Evolutionary conservation across 2,113 vertebrate species (phyloP).

Genomic region (Cheilinus undulatus): DNA sequence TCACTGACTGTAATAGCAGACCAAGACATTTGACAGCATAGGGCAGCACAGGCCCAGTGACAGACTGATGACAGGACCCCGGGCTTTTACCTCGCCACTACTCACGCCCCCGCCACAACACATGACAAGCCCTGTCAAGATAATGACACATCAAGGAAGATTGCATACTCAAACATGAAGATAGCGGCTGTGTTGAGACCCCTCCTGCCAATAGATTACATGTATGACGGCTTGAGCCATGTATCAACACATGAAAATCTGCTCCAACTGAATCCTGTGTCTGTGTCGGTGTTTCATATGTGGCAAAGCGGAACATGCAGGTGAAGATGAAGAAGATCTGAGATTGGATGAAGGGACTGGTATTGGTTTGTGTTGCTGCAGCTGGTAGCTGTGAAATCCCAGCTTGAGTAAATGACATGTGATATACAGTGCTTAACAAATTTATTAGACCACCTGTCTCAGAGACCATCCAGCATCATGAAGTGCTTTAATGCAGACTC

Average conservation of each 20-base stretch:
- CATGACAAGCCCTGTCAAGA: conserved; percentile 29
- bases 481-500: too few species aligned
- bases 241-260: conserved; percentile 17
- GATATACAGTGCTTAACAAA: too few species aligned
- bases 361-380: conserved; percentile 13
- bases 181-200: conserved; percentile 1
- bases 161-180: conserved; percentile 11
- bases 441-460: too few species aligned
- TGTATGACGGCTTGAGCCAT: conserved; percentile 16
- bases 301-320: conserved; percentile 1
- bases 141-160: conserved; percentile 40
- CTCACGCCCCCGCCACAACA: conserved; percentile 1
- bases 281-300: neutral
- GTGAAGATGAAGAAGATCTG: conserved; percentile 11
- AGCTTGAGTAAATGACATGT: conserved; percentile 15
- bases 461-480: too few species aligned
- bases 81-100: conserved; percentile 41
- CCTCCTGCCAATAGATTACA: neutral
- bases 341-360: conserved; percentile 17
- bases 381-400: conserved; percentile 5
- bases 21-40: conserved; percentile 46
- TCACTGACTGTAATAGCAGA: conserved; percentile 62
- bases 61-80: conserved; percentile 40
- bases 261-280: neutral
- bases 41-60: conserved; percentile 38